Conservation (phyloP, 2,113 vertebrate species). For the Eulacestoma nigropectus region DNA sequence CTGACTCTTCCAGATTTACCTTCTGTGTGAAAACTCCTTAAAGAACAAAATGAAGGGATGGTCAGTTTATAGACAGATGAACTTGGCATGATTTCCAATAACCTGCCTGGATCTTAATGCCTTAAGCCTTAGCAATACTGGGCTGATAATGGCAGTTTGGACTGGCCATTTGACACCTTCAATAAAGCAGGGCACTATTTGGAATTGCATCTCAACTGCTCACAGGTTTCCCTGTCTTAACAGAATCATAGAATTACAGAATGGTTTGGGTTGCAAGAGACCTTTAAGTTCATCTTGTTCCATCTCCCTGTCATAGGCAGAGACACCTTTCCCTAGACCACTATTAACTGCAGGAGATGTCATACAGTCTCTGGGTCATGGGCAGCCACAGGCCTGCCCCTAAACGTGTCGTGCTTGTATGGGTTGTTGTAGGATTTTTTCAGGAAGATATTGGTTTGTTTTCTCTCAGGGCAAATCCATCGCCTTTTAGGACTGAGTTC, state of each 20-base stretch:
- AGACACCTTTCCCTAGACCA: neutral
- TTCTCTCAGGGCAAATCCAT: neutral
- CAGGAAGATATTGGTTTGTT: neutral
- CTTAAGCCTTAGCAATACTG: neutral
- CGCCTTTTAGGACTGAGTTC: neutral
- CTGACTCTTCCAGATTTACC: neutral
- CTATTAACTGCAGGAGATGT: neutral
- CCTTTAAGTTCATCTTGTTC: neutral
- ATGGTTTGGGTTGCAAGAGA: neutral
- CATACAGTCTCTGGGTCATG: neutral
- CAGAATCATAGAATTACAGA: neutral
- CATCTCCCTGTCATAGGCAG: neutral
- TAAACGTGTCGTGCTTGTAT: neutral
- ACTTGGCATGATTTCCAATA: neutral
- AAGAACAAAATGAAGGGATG: neutral
- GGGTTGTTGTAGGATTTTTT: neutral
- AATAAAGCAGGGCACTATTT: accelerated
- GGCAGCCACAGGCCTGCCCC: neutral
- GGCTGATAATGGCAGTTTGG: neutral
- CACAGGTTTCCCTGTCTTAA: neutral
- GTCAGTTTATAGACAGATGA: neutral
- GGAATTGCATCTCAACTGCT: neutral
- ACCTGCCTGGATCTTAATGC: neutral
- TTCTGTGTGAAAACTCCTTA: neutral
- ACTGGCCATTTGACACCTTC: neutral